Evolutionary conservation across 2,888 invertebrate genomes (phyloP).

Genomic region (Drosophila mulleri): DNA sequence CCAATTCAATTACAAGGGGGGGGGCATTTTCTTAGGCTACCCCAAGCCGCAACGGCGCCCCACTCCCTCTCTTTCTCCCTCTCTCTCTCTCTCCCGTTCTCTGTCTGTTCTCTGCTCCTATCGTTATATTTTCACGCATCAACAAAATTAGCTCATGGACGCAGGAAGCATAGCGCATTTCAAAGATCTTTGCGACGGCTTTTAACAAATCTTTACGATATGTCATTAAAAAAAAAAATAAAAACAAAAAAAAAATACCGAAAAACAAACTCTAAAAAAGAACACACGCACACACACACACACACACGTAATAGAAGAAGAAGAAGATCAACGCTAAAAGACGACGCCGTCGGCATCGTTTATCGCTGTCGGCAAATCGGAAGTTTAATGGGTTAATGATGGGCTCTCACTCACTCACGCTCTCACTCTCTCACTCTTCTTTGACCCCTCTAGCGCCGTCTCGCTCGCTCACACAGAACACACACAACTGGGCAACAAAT

Average conservation of each 20-base stretch:
- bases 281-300: conserved; percentile 21
- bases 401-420: conserved; percentile 41
- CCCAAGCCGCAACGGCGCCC: neutral
- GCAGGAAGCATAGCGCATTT: conserved; percentile 74
- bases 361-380: conserved; percentile 81
- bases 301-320: conserved; percentile 5
- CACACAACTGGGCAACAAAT: conserved; percentile 62
- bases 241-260: conserved; percentile 18
- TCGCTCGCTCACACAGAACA: conserved; percentile 3
- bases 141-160: conserved; percentile 60
- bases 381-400: conserved; percentile 81
- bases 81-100: neutral
- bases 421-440: neutral
- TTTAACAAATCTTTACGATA: conserved; percentile 81
- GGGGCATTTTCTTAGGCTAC: conserved; percentile 30
- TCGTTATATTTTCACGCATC: conserved; percentile 64
- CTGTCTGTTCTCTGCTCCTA: conserved; percentile 8
- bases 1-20: conserved; percentile 40
- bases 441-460: conserved; percentile 3
- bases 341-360: conserved; percentile 59
- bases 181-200: conserved; percentile 70
- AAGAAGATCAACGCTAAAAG: conserved; percentile 20
- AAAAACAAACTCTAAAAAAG: conserved; percentile 35
- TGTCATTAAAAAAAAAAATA: conserved; percentile 69
- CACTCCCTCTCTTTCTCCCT: neutral